These are phyloP conservation scores for Cossypha caffra DNA, from an alignment of 2,797 vertebrate genomes.

Conservation along the genomic window DNA sequence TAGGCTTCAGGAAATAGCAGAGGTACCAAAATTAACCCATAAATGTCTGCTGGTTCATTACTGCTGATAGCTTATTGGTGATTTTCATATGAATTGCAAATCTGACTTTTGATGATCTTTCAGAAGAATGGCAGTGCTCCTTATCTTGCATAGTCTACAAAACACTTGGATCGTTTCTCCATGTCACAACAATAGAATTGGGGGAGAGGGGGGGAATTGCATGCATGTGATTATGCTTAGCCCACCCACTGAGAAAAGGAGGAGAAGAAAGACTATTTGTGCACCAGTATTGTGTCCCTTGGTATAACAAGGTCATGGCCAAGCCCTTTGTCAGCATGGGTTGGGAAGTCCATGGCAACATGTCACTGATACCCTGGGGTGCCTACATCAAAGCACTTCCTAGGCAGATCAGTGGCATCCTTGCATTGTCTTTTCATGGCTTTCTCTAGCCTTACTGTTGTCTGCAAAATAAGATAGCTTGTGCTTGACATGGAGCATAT, in stretches of 20 bases:
- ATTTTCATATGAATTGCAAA: background rate
- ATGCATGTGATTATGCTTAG: background rate
- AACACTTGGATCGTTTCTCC: background rate
- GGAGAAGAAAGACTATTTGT: background rate
- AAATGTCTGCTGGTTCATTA: background rate
- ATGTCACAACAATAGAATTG: background rate
- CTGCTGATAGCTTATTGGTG: background rate
- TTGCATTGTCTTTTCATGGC: background rate
- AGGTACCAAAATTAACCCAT: background rate
- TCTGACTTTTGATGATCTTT: background rate
- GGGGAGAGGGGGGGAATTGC: accelerated
- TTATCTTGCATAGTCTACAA: background rate
- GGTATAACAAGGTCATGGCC: background rate
- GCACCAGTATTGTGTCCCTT: background rate
- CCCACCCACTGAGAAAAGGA: background rate
- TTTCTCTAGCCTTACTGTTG: background rate
- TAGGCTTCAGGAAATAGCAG: background rate
- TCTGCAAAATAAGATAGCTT: background rate
- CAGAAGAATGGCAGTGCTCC: background rate
- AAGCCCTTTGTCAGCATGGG: background rate
- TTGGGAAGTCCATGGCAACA: background rate
- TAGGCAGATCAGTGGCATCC: background rate
- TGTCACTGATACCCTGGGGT: accelerated
- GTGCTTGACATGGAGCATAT: background rate
- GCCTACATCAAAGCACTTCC: background rate